Percentiles rank a stretch among this genome's conserved stretches.
Conservation (phyloP, 2,797 vertebrate species). For the Falco cherrug region DNA sequence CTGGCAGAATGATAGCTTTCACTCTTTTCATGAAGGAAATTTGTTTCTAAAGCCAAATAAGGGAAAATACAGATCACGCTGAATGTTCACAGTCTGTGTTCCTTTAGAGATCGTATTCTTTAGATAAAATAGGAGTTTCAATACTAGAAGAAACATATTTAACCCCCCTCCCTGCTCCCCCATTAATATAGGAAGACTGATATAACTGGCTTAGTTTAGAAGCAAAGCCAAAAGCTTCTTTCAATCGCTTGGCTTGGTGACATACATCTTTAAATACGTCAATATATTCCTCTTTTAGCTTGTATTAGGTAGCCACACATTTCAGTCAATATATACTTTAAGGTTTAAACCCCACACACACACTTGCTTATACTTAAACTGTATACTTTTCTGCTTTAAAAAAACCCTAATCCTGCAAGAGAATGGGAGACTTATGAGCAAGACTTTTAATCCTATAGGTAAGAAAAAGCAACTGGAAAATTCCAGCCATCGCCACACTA, state of each 20-base stretch:
- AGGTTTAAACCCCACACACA: neutral
- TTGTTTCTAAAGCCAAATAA: neutral
- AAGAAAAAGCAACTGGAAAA: conserved; percentile 4
- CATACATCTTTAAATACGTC: neutral
- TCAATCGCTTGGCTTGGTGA: neutral
- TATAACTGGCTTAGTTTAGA: neutral
- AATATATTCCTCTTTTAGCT: neutral
- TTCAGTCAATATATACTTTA: neutral
- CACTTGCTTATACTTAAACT: neutral
- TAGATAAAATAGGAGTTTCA: neutral
- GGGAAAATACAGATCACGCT: neutral
- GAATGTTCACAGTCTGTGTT: neutral
- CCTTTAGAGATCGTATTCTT: neutral
- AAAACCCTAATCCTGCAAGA: neutral
- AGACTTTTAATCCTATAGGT: neutral
- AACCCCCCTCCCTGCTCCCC: neutral
- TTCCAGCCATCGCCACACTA: neutral
- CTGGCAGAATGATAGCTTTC: neutral
- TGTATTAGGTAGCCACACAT: neutral
- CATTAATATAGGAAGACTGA: neutral
- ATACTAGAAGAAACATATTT: neutral
- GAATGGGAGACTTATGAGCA: neutral
- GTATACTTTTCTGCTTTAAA: neutral
- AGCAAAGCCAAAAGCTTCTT: neutral
- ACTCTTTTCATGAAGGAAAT: neutral